Conservation (phyloP, 2,113 vertebrate species). For the Callorhinus ursinus region DNA sequence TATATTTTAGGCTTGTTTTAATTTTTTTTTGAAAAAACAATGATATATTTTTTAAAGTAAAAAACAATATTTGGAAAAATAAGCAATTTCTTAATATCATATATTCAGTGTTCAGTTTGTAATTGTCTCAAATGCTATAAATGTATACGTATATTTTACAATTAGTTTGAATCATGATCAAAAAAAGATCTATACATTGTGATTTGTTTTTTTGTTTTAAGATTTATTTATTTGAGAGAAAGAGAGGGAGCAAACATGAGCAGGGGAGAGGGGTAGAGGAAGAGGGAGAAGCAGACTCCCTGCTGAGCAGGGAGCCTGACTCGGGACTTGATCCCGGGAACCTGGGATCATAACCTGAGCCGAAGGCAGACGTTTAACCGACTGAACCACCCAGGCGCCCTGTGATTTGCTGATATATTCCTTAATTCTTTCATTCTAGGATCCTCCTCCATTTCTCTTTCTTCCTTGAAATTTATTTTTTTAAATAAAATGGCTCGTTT, state of each 20-base stretch:
- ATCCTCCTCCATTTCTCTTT: background rate
- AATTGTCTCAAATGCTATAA: background rate
- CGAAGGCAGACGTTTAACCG: too few species aligned
- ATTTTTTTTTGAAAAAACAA: background rate
- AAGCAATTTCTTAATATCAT: background rate
- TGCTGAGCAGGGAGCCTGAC: too few species aligned
- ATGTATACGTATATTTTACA: background rate
- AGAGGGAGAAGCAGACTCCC: too few species aligned
- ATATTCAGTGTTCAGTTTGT: background rate
- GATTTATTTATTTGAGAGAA: background rate
- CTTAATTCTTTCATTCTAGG: background rate
- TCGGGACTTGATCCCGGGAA: too few species aligned
- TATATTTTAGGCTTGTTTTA: background rate
- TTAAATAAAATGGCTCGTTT: background rate
- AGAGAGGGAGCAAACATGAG: too few species aligned
- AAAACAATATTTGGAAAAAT: background rate
- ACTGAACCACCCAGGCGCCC: too few species aligned
- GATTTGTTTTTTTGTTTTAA: background rate
- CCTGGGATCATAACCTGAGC: too few species aligned
- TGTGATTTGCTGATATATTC: too few species aligned
- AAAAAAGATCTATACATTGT: background rate
- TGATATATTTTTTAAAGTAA: background rate
- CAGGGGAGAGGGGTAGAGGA: too few species aligned
- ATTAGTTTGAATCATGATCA: background rate
- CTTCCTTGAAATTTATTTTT: background rate